Base-by-base conservation (phyloP, 2,888 invertebrate species). In the Cryptus viduatorius region DNA sequence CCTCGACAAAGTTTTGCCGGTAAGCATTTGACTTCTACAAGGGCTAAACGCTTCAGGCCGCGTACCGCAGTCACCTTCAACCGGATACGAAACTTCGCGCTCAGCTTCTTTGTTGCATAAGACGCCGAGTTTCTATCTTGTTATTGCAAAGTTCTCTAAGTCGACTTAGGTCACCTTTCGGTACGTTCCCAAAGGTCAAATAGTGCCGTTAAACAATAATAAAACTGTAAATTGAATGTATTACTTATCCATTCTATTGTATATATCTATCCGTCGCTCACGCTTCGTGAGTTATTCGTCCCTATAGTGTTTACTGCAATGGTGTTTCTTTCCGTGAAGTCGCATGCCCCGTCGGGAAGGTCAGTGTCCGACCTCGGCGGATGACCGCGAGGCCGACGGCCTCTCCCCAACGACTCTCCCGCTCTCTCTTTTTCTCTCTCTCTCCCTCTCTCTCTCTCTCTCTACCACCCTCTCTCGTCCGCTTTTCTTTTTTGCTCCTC, bases 301-400 rank as follows among this genome's bases (percentile, higher is more conserved):
- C 31, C 19, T 48, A 31, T 19, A 24, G 72, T 37, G 76, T 24
- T 37, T 53, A 10, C 61, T 50, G 46, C 67, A 73, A 59, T 29
- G 77, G 75, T 65, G 65, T 72, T 77, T 72, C 56, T 73, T 78
- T 84, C 53, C 56, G 71, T 29, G 67, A 67, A 76, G 72, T 61
- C 16, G 65, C 79, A 68, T 53, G 71, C 59, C 37, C 61, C 75
- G 76, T 69, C 67, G 72, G 79, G 78, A 85, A 85, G 84, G 84
- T 85, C 84, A 85, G 82, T 85, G 84, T 85, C 84, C 84, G 84
- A 85, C 84, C 84, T 85, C 84, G 50, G 72, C 82, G 42, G 67
- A 79, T 79, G 76, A 75, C 67, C 50, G 73, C 71, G 79, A 76
- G 76, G 85, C 83, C 86, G 82, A 83, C 81, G 82, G 83, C 81